Conservation (phyloP, 2,113 vertebrate species). For the Perca flavescens region DNA sequence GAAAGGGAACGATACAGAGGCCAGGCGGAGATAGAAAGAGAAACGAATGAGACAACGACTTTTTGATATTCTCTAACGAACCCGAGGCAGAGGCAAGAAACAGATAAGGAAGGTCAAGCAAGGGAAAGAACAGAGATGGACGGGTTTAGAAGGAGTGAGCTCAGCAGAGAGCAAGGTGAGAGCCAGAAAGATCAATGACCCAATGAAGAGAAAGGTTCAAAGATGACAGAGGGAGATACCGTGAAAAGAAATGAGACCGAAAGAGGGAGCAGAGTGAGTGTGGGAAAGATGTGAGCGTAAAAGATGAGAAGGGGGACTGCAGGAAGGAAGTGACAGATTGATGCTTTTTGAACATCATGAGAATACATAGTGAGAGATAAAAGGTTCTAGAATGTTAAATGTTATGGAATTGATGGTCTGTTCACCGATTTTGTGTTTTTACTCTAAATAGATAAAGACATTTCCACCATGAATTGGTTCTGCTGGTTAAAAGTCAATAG, state of each 20-base stretch:
- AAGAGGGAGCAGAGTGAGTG: conserved; percentile 36
- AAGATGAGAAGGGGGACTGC: conserved; percentile 65
- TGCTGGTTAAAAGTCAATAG: not conserved
- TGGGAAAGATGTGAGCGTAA: conserved; percentile 49
- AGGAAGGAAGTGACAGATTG: conserved; percentile 60
- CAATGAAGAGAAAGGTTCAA: conserved; percentile 62
- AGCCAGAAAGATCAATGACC: conserved; percentile 69
- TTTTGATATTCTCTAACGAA: conserved; percentile 65
- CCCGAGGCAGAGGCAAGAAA: conserved; percentile 18
- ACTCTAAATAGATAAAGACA: too few relatives aligned
- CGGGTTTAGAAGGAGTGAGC: conserved; percentile 46
- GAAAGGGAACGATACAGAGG: conserved; percentile 28
- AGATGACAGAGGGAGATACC: conserved; percentile 59
- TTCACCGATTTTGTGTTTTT: too few relatives aligned
- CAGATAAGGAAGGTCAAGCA: conserved; percentile 61
- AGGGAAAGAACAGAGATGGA: conserved; percentile 35
- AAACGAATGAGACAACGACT: conserved; percentile 25
- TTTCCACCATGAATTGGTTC: too few relatives aligned
- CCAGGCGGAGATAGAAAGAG: conserved; percentile 40
- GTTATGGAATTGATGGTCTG: not conserved
- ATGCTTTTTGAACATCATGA: conserved; percentile 54
- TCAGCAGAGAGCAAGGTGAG: conserved; percentile 54
- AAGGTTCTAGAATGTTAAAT: not conserved
- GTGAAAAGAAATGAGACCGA: conserved; percentile 31
- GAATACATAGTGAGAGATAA: conserved; percentile 57